A percentile compares a stretch with the other conserved stretches of the same genome.
Evolutionary conservation across 2,888 invertebrate species (phyloP).

Genomic region (Tortrix viridana): DNA sequence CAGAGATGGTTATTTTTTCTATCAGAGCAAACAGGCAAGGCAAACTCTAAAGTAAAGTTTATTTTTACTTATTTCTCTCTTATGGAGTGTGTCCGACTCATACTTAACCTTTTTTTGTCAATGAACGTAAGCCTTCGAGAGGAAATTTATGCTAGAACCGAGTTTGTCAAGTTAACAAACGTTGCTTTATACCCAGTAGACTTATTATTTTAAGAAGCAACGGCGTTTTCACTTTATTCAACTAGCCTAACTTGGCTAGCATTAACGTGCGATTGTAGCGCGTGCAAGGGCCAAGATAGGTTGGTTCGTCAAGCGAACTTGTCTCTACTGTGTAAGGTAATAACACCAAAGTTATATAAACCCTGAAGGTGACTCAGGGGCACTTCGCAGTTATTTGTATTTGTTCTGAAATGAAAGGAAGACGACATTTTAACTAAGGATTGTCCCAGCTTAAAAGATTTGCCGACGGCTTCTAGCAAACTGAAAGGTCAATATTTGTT

Average conservation of each 20-base stretch:
- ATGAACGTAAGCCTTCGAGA: slow-evolving; percentile 21
- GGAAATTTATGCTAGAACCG: slow-evolving; percentile 49
- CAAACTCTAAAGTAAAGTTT: no score
- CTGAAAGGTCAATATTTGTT: not conserved
- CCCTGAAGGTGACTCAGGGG: slow-evolving; percentile 45
- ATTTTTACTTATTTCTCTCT: no score
- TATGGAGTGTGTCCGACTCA: no score
- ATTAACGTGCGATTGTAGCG: no score
- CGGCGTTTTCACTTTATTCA: no score
- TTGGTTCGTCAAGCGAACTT: no score
- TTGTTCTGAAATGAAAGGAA: slow-evolving; percentile 45
- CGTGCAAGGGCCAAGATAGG: no score
- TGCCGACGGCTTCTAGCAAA: slow-evolving; percentile 8
- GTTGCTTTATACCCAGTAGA: slow-evolving; percentile 38
- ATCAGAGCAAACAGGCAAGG: no score
- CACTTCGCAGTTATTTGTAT: slow-evolving; percentile 48
- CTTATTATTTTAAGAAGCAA: no score
- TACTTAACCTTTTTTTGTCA: slow-evolving; percentile 4
- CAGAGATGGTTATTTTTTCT: no score
- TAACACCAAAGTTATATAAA: slow-evolving; percentile 46
- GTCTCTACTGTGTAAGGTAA: no score
- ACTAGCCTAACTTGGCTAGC: no score
- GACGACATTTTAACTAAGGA: slow-evolving; percentile 42
- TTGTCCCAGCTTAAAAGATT: slow-evolving; percentile 32
- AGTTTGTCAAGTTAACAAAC: slow-evolving; percentile 49